Conservation (phyloP, 2,888 invertebrate genomes). For the Electrophaes corylata region DNA sequence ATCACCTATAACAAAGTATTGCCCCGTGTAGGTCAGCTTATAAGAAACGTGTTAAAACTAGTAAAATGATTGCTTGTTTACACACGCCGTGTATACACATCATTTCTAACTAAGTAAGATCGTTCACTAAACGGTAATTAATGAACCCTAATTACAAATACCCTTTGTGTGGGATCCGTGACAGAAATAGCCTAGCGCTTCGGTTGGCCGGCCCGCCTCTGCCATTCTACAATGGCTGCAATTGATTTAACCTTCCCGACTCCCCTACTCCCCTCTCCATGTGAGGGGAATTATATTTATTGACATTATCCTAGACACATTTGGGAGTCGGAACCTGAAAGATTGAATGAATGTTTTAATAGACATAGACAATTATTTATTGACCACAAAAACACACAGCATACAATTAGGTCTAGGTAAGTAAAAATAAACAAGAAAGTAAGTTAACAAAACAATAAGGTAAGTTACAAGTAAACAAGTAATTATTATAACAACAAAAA, state of each 20-base stretch:
- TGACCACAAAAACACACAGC: too few species aligned
- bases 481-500: too few species aligned
- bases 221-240: conserved; percentile 30
- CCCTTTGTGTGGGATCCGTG: conserved; percentile 27
- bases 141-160: conserved; percentile 24
- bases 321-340: background rate
- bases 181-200: conserved; percentile 25
- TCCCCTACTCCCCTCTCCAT: conserved; percentile 30
- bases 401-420: too few species aligned
- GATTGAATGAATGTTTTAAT: background rate
- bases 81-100: too few species aligned
- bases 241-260: conserved; percentile 38
- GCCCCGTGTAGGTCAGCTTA: too few species aligned
- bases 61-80: too few species aligned
- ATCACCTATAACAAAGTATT: too few species aligned
- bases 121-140: conserved; percentile 21
- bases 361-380: too few species aligned
- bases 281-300: conserved; percentile 5
- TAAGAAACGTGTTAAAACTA: too few species aligned
- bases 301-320: conserved; percentile 5
- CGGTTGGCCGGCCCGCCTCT: conserved; percentile 8
- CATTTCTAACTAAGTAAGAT: background rate
- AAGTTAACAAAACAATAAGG: too few species aligned
- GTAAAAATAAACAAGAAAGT: too few species aligned
- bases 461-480: too few species aligned